Evolutionary conservation across 2,888 invertebrate genomes (phyloP).

Genomic region (Subacronicta megacephala): DNA sequence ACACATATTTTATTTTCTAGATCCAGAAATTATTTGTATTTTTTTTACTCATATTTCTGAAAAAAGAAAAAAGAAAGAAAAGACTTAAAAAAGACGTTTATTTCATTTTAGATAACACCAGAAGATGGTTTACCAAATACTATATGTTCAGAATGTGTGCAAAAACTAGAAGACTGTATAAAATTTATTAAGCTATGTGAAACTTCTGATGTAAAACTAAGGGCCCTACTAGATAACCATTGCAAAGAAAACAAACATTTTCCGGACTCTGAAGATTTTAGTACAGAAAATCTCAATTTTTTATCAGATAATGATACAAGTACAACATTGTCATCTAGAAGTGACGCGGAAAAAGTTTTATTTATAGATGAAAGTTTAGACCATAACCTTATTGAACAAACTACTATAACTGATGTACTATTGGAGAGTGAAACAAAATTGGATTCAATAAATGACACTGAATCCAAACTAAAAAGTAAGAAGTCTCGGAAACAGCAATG

Average conservation of each 20-base stretch:
- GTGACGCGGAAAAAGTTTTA: slow-evolving; percentile 54
- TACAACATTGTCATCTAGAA: slow-evolving; percentile 50
- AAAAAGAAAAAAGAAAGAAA: too few species aligned
- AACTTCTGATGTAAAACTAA: slow-evolving; percentile 71
- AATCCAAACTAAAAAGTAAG: slow-evolving; percentile 40
- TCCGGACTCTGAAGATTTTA: slow-evolving; percentile 6
- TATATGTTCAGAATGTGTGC: slow-evolving; percentile 75
- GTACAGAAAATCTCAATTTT: slow-evolving; percentile 26
- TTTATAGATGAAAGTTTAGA: slow-evolving; percentile 55
- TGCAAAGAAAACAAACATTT: slow-evolving; percentile 39
- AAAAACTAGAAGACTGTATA: slow-evolving; percentile 71
- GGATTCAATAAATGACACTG: slow-evolving; percentile 17
- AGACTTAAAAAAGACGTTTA: neutral
- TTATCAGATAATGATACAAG: slow-evolving; percentile 41
- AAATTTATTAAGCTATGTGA: slow-evolving; percentile 75
- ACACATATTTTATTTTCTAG: too few species aligned
- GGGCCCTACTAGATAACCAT: slow-evolving; percentile 51
- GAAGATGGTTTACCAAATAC: slow-evolving; percentile 75
- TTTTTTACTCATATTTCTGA: too few species aligned
- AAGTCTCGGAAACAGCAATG: slow-evolving; percentile 77
- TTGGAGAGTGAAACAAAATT: slow-evolving; percentile 25
- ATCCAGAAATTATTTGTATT: too few species aligned
- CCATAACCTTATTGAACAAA: slow-evolving; percentile 28
- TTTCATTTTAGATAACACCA: slow-evolving; percentile 72
- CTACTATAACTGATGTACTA: slow-evolving; percentile 29